Base-by-base conservation (phyloP, 2,888 invertebrate species). In the Noctua comes region DNA sequence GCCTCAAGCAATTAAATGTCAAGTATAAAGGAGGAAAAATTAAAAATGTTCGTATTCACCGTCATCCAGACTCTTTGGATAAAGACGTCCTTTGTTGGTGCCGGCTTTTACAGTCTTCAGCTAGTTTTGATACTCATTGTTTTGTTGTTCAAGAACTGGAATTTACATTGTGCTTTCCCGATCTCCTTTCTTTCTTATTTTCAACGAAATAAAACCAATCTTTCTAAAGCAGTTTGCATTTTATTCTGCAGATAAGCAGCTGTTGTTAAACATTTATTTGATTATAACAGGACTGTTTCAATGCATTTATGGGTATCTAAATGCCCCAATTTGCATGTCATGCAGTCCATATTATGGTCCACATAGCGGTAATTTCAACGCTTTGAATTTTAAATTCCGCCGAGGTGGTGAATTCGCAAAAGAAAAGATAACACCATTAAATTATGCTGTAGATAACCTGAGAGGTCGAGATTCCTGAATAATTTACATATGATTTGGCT, bases 401-500 rank as follows among this genome's bases (percentile, higher is more conserved):
- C 59, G 73, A 83, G 64, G 68, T 77, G 68, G 77, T 70, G 75
- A 82, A 81, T 80, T 80, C 75, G 79, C 71, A 78, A 88, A 81
- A 87, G n/a, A 82, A 79, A 76, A 68, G 62, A 76, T 65, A 82
- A 81, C 79, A 80, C 68, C 68, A 79, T 75, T 78, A 77, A 79
- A 84, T 85, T 75, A 72, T 59, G 73, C 69, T 76, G 79, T 75
- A 87, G 69, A 85, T 85, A 87, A 78, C 68, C 73, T 71, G 73
- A 82, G 79, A 77, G 68, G 70, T 82, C 59, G 79, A 83, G 78
- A 85, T 88, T 88, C 83, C 68, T 77, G 82, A 89, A 90, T 87
- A 88, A 89, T 87, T 89, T 87, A 84, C 83, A 84, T 85, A 81
- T 57, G 77, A 83, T 88, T 83, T 75, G 74, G 73, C 40, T 79